Base-by-base conservation (phyloP, 2,797 vertebrate genomes). In the Phataginus tricuspis region DNA sequence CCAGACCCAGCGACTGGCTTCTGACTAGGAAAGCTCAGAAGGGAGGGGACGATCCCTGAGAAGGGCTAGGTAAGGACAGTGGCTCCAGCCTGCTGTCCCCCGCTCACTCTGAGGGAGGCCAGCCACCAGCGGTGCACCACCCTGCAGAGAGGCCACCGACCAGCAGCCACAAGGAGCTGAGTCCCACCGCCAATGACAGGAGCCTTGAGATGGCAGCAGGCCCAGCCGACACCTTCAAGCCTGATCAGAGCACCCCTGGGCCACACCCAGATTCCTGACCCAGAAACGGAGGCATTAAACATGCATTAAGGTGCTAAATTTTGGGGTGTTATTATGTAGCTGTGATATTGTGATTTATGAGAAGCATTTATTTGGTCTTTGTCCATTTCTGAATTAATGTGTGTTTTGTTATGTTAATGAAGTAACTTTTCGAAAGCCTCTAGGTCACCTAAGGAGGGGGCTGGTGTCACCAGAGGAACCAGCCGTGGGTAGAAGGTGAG, bases 261-360 rank as follows among this genome's bases (percentile, higher is more conserved):
- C 13, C 51, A 59, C 15, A 1, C 27, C 86, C 31, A 4, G 45
- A 42, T 7, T 31, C 25, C 37, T 13, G n/a, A 63, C 18, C 31
- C 39, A 39, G 64, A 57, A 49, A 49, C 0, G 1, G 4, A 12
- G 27, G 7, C 27, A 19, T 16, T 21, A 39, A 34, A 77, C 45
- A 39, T 6, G 6, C 37, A 31, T 5, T 45, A 34, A 90, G 45
- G 72, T 55, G 23, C 53, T 49, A n/a, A 45, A 18, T 31, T 27
- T 25, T 4, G 18, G 23, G 23, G 23, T 19, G 2, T 16, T 19
- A 45, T 25, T 4, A 16, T 11, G 2, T 1, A 13, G 37, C 34
- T 51, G 18, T 39, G 66, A 23, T 16, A 1, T 0, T 61, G 37
- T 31, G 16, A 61, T 21, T 37, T 31, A 15, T 14, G 59, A 29